phyloP scores from a whole-genome alignment of 2,113 vertebrate species.

The Boleophthalmus pectinirostris region DNA sequence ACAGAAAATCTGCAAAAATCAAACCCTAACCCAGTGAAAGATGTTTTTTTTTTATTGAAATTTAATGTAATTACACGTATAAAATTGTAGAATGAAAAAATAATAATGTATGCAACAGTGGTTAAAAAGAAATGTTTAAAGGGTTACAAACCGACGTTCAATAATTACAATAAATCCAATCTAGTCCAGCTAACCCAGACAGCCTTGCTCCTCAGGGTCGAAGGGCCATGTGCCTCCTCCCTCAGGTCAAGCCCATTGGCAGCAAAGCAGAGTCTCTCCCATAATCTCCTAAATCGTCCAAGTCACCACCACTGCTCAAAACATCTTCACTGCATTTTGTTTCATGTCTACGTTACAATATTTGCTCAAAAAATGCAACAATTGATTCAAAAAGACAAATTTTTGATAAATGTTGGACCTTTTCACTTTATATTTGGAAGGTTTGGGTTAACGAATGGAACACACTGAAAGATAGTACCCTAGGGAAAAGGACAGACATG shows the following conservation, averaged over 20 bases:
- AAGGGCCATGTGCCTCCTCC: conserved; percentile 37
- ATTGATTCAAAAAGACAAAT: neutral
- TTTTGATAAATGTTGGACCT: too few species aligned
- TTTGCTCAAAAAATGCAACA: neutral
- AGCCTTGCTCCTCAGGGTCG: conserved; percentile 26
- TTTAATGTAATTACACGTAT: neutral
- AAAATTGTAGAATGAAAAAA: neutral
- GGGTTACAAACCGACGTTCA: neutral
- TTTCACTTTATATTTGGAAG: too few species aligned
- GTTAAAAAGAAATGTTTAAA: neutral
- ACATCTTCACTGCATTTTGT: conserved; percentile 32
- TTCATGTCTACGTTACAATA: neutral
- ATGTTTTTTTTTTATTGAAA: too few species aligned
- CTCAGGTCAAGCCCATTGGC: conserved; percentile 55
- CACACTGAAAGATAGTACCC: too few species aligned
- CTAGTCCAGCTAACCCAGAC: conserved; percentile 16
- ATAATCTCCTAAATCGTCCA: conserved; percentile 34
- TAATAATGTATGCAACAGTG: neutral
- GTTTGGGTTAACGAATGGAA: too few species aligned
- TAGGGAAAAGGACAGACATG: too few species aligned
- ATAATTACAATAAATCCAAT: neutral
- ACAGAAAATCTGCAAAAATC: neutral
- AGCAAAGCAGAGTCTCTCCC: conserved; percentile 50
- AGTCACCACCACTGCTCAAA: conserved; percentile 21
- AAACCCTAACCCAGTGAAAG: too few species aligned